Evolutionary conservation across 2,113 vertebrate species (phyloP).

Genomic region (Stigmatopora argus): DNA sequence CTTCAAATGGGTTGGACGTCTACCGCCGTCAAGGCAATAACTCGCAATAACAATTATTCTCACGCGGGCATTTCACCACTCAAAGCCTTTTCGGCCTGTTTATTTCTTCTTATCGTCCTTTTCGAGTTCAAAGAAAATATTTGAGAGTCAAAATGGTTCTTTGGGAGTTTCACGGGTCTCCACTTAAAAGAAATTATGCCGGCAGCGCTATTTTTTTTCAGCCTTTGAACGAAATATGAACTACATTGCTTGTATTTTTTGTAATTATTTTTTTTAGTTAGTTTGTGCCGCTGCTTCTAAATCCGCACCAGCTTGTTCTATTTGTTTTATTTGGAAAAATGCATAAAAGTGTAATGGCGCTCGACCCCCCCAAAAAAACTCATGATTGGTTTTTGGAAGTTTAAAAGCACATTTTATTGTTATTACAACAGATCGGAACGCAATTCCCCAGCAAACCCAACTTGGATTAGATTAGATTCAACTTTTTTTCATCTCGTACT

Average conservation of each 20-base stretch:
- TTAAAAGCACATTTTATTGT: too few species aligned
- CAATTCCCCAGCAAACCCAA: too few species aligned
- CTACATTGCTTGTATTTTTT: constrained; percentile 13
- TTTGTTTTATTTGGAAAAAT: constrained; percentile 28
- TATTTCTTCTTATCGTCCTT: constrained; percentile 37
- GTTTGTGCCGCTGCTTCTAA: constrained; percentile 28
- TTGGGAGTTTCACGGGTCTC: constrained; percentile 25
- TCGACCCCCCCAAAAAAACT: not conserved
- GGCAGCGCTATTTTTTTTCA: constrained; percentile 44
- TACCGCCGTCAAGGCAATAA: not conserved
- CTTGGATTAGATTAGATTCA: too few species aligned
- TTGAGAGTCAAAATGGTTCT: constrained; percentile 25
- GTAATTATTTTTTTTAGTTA: constrained; percentile 21
- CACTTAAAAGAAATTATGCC: constrained; percentile 45
- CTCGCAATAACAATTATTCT: not conserved
- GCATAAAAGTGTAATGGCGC: constrained; percentile 15
- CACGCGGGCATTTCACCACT: constrained; percentile 2
- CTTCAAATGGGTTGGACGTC: too few species aligned
- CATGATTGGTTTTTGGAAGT: not conserved
- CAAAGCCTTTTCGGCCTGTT: constrained; percentile 10
- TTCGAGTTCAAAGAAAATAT: constrained; percentile 20
- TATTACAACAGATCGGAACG: too few species aligned
- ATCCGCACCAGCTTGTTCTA: constrained; percentile 20
- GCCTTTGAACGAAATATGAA: constrained; percentile 41
- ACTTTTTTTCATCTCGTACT: too few species aligned